Base-by-base conservation (phyloP, 2,888 invertebrate genomes). In the Branchellion lobata region DNA sequence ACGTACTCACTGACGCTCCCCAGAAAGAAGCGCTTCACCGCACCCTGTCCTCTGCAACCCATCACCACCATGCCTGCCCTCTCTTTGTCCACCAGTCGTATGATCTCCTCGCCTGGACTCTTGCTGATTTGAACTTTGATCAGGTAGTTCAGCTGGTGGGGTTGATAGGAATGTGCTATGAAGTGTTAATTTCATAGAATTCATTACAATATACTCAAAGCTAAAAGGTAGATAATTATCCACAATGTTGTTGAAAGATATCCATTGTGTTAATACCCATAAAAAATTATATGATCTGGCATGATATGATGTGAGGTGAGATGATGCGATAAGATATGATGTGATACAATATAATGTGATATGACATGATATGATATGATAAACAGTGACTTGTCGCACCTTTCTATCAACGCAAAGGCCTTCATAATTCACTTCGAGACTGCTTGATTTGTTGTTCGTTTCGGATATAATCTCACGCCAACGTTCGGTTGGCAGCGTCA, bases 1-100 rank as follows among this genome's bases (percentile, higher is more conserved):
- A 82, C 81, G 61, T 81, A 83, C 27, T 83, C 83, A 69, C 80
- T 81, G 53, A 83, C 83, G 47, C 81, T 81, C 72, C 83, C 82
- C 33, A 79, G 29, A 2, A 71, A n/a, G 2, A 53, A 36, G 24
- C 81, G 31, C 75, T 79, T 80, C 57, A 82, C 51, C 53, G 69
- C 65, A 27, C 77, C 80, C 71, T 81, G 74, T 0, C 83, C 83
- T n/a, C 82, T 79, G 1, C 78, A 80, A 0, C 82, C 83, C 47
- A 83, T 79, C 18, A 82, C 77, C 40, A 83, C 79, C 71, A 81
- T 14, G 27, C 75, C 78, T 14, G 81, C 82, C 36, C 69, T 74
- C 79, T 83, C 82, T 31, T 81, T 81, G 1, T 82, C 81, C 14
- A 81, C 80, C 14, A 82, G 79, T 74, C 80, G 79, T 68, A 77